A percentile compares a stretch with the other conserved stretches of the same genome.
Conservation (phyloP, 2,888 invertebrate species). For the Choreutis nemorana region DNA sequence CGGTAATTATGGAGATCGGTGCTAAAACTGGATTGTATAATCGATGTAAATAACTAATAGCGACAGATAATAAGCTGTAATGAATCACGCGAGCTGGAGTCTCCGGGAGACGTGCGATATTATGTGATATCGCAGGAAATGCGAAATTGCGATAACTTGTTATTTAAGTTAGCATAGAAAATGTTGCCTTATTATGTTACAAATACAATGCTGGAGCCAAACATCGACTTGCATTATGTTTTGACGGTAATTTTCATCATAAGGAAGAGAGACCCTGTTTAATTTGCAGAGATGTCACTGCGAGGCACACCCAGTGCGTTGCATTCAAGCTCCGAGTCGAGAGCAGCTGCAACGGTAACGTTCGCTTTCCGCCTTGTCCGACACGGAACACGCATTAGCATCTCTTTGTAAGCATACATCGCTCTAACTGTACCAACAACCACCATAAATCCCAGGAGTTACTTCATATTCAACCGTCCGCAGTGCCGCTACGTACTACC, state of each 20-base stretch:
- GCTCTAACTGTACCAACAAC: constrained; percentile 20
- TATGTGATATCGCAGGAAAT: constrained; percentile 34
- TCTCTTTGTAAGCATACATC: constrained; percentile 19
- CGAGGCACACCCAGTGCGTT: constrained; percentile 6
- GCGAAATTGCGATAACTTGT: constrained; percentile 42
- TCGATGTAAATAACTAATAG: constrained; percentile 28
- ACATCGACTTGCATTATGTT: too few species aligned
- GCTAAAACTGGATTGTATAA: constrained; percentile 24
- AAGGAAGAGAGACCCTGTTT: too few species aligned
- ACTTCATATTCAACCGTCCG: constrained; percentile 29
- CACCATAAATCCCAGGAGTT: constrained; percentile 16
- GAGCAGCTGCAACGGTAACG: constrained; percentile 19
- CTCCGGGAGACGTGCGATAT: constrained; percentile 17
- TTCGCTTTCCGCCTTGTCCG: constrained; percentile 25
- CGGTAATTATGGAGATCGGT: constrained; percentile 16
- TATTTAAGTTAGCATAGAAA: too few species aligned
- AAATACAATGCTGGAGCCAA: too few species aligned
- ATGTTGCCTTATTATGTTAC: too few species aligned
- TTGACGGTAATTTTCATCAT: too few species aligned
- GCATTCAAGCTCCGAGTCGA: constrained; percentile 7
- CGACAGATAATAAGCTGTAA: constrained; percentile 30
- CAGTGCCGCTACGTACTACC: constrained; percentile 19
- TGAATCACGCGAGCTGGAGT: constrained; percentile 33
- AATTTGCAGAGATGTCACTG: too few species aligned
- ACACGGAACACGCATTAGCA: constrained; percentile 30